Evolutionary conservation across 2,113 vertebrate genomes (phyloP).

Genomic region (Osmerus mordax): DNA sequence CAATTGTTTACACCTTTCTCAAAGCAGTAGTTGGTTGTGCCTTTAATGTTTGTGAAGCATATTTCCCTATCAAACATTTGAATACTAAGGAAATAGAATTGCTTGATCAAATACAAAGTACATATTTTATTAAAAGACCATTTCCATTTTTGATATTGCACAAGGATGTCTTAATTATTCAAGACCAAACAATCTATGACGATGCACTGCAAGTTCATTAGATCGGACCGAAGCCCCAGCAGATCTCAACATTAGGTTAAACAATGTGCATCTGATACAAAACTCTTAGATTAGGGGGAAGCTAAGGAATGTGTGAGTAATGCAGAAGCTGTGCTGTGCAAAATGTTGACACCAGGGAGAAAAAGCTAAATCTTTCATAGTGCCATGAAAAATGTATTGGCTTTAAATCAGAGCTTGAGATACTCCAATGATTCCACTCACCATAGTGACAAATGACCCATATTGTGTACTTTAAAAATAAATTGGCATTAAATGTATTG

Average conservation of each 20-base stretch:
- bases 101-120: slow-evolving; percentile 37
- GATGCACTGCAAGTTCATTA: slow-evolving; percentile 33
- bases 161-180: slow-evolving; percentile 52
- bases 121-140: slow-evolving; percentile 61
- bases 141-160: slow-evolving; percentile 56
- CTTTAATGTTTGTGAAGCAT: too few species aligned
- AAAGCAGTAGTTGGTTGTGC: too few species aligned
- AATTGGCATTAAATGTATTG: not conserved
- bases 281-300: not conserved
- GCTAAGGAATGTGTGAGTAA: slow-evolving; percentile 55
- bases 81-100: slow-evolving; percentile 24
- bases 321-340: slow-evolving; percentile 52
- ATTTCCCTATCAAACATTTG: not conserved
- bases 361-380: slow-evolving; percentile 20
- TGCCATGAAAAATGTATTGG: slow-evolving; percentile 23
- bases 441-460: slow-evolving; percentile 18
- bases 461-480: slow-evolving; percentile 1
- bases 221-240: slow-evolving; percentile 40
- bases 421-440: slow-evolving; percentile 19
- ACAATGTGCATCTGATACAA: slow-evolving; percentile 33
- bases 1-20: not conserved
- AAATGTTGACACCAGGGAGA: slow-evolving; percentile 39
- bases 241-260: slow-evolving; percentile 19
- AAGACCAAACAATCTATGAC: slow-evolving; percentile 42
- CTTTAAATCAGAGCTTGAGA: not conserved